phyloP scores from a whole-genome alignment of 2,888 invertebrate species.

The Nomada hirtipes region DNA sequence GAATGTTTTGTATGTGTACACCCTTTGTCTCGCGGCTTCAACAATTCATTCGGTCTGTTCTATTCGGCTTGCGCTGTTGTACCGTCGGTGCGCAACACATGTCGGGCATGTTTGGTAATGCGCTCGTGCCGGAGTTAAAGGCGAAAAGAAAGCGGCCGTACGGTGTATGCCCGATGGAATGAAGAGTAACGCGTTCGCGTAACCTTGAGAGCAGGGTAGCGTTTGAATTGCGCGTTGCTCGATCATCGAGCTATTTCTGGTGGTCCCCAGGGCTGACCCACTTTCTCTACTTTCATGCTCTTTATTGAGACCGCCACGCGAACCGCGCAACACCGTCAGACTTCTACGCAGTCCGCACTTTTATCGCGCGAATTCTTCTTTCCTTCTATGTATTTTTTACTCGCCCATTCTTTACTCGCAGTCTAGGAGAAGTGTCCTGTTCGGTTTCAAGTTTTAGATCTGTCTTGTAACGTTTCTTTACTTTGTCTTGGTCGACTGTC shows the following conservation, averaged over 20 bases:
- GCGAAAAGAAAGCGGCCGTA: too few relatives aligned
- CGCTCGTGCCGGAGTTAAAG: too few relatives aligned
- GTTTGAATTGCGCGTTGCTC: constrained; percentile 21
- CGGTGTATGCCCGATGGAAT: not conserved
- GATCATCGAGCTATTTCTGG: constrained; percentile 48
- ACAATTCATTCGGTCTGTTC: not conserved
- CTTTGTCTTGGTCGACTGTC: too few relatives aligned
- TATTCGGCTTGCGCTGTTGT: too few relatives aligned
- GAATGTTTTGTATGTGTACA: not conserved
- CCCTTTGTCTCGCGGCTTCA: too few relatives aligned
- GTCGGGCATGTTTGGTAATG: too few relatives aligned
- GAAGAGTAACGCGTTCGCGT: constrained; percentile 11
- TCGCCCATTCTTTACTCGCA: too few relatives aligned
- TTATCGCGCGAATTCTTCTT: constrained; percentile 4
- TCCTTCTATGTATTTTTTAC: too few relatives aligned
- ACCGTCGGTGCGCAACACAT: too few relatives aligned
- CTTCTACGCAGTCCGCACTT: constrained; percentile 29
- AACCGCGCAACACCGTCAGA: constrained; percentile 28
- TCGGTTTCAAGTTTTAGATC: not conserved
- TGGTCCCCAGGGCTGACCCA: constrained; percentile 52
- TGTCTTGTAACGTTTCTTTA: too few relatives aligned
- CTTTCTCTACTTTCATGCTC: constrained; percentile 62
- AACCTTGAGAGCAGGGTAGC: constrained; percentile 54
- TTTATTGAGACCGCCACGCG: constrained; percentile 41
- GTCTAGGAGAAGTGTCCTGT: not conserved